phyloP scores from a whole-genome alignment of 30 jellyfish, hydroid and myxozoan species.

The Rhopilema esculentum region DNA sequence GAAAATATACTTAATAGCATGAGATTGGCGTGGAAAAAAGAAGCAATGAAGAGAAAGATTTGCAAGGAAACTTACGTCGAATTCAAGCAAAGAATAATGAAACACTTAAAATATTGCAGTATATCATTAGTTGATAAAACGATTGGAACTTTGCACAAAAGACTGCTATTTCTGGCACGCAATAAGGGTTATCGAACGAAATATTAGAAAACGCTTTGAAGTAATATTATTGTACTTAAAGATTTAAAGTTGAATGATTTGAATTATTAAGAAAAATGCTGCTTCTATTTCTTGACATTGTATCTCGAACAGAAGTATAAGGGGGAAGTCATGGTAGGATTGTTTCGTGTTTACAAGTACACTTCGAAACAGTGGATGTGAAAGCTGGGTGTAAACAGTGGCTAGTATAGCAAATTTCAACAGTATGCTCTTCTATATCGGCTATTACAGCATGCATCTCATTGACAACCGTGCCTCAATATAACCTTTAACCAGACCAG shows the following conservation, averaged over 20 bases:
- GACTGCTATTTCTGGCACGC: background rate
- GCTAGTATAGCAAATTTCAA: background rate
- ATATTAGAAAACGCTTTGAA: background rate
- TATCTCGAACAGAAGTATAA: background rate
- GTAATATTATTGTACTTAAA: background rate
- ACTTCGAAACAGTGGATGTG: background rate
- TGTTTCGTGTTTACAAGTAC: background rate
- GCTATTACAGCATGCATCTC: background rate
- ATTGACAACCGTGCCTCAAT: background rate
- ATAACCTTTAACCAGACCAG: background rate
- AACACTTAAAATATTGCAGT: background rate
- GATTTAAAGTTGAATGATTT: background rate
- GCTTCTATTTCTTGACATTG: background rate
- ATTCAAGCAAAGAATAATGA: background rate
- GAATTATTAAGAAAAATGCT: background rate
- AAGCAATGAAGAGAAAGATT: background rate
- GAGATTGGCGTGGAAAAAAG: background rate
- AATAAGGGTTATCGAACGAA: background rate
- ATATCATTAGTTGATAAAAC: background rate
- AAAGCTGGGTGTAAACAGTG: background rate
- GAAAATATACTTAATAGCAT: background rate
- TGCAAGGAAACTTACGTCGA: background rate
- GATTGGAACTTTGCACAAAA: background rate
- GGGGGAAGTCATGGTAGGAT: no score
- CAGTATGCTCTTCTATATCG: background rate